Evolutionary conservation across 1,140 invertebrate genomes (phyloP), one percentile per base, ranked within the genome.

Genomic region (Hylaeus volcanicus): DNA sequence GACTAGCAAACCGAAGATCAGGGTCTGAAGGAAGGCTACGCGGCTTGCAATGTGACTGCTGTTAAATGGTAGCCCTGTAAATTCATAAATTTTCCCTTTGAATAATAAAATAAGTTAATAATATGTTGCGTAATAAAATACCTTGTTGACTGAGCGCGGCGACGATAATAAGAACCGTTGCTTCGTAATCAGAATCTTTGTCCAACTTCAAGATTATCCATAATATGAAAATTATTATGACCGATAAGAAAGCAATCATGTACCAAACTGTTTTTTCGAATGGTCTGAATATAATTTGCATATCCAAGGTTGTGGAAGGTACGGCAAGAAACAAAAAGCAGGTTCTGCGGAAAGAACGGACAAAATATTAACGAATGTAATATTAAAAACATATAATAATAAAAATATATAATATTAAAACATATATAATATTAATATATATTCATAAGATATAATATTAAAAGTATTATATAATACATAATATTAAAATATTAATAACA

Each of bases 141-240:
- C 90, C 90, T 88, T 91, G 90, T 56, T 90, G 90, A 45, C 89
- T 89, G 48, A 91, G 63, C 8, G 89, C 83, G 26, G 84, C 89
- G 6, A 88, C 0, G 2, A 80, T 76, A 12, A 89, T 84, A 8
- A 88, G 37, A 15, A 72, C 11, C 6, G 82, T 84, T 9, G 58
- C 26, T 12, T 65, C 83, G 41, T n/a, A 63, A 39, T 66, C 41
- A 2, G 75, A 63, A 12, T 72, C 37, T 1, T 45, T 51, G 37
- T 87, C 79, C 4, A 69, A 3, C 58, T 82, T 84, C 9, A 82
- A 14, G 39, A 81, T 77, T 8, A 66, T 53, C 14, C 79, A 82
- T 3, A 87, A 48, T 5, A 83, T 15, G 0, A 79, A 0, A 39
- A 83, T 41, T 12, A 65, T 73, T 2, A 82, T 14, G 6, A 81